Percentiles rank a stretch among this genome's conserved stretches.
Conservation (phyloP, 2,797 vertebrate species). For the Anguilla marmorata region DNA sequence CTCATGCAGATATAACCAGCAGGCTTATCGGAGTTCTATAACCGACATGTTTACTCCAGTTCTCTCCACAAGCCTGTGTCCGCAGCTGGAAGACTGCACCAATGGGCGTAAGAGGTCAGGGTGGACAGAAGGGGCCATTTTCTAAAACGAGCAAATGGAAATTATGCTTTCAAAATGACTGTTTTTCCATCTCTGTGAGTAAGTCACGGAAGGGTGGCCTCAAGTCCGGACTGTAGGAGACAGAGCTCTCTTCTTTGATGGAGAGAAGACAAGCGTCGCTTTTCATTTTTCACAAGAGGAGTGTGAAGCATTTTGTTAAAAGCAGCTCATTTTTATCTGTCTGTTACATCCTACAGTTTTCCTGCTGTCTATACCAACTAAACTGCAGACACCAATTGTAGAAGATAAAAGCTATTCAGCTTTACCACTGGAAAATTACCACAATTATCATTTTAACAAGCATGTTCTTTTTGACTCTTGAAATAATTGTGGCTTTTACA, state of each 20-base stretch:
- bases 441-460: slow-evolving; percentile 5
- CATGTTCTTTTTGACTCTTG: not conserved
- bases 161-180: not conserved
- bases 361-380: not conserved
- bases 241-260: not conserved
- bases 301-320: not conserved
- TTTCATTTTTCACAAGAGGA: not conserved
- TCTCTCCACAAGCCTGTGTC: not conserved
- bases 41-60: not conserved
- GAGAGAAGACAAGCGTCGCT: not conserved
- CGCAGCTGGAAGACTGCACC: not conserved
- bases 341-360: not conserved
- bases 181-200: not conserved
- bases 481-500: not conserved
- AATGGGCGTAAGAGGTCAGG: not conserved
- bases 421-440: slow-evolving; percentile 2
- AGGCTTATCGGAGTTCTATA: not conserved
- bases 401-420: not conserved
- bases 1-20: not conserved
- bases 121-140: not conserved
- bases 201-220: not conserved
- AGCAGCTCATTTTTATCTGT: not conserved
- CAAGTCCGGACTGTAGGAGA: not conserved
- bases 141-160: not conserved
- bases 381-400: not conserved